Evolutionary conservation across 2,888 invertebrate species (phyloP).

Genomic region (Entomobrya proxima): DNA sequence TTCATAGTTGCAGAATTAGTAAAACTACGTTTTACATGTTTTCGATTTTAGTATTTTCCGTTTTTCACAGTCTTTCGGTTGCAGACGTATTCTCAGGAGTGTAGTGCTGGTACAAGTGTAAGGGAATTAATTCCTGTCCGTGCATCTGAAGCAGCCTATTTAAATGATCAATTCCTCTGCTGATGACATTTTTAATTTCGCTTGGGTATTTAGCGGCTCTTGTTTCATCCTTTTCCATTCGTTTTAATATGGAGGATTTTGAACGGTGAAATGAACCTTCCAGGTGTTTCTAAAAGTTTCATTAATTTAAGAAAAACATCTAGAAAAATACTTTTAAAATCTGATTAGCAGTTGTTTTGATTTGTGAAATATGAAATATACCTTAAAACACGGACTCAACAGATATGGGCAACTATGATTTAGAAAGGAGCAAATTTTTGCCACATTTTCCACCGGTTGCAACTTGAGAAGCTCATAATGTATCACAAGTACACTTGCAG

Average conservation of each 20-base stretch:
- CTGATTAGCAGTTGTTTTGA: no score
- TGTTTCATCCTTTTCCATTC: neutral
- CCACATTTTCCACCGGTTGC: slow-evolving; percentile 65
- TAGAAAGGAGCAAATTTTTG: slow-evolving; percentile 70
- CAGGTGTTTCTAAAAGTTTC: slow-evolving; percentile 62
- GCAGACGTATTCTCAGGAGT: neutral
- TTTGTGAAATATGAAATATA: slow-evolving; percentile 52
- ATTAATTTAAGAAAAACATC: no score
- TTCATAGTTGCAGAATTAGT: neutral
- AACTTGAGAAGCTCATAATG: slow-evolving; percentile 75
- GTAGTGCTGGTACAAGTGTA: slow-evolving; percentile 67
- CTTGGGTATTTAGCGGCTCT: slow-evolving; percentile 34
- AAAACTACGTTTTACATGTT: no score
- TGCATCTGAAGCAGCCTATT: slow-evolving; percentile 59
- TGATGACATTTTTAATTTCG: slow-evolving; percentile 60
- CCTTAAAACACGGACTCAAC: slow-evolving; percentile 69
- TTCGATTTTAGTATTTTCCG: neutral
- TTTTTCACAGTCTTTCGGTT: neutral
- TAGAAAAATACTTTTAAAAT: no score
- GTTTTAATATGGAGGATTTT: neutral
- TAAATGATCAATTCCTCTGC: slow-evolving; percentile 68
- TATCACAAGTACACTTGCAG: slow-evolving; percentile 71
- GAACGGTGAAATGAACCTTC: slow-evolving; percentile 70
- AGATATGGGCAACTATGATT: slow-evolving; percentile 61
- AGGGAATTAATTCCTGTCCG: slow-evolving; percentile 66